These are phyloP conservation scores for Tenualosa ilisha DNA, from an alignment of 2,797 vertebrate species.

Conservation along the genomic window DNA sequence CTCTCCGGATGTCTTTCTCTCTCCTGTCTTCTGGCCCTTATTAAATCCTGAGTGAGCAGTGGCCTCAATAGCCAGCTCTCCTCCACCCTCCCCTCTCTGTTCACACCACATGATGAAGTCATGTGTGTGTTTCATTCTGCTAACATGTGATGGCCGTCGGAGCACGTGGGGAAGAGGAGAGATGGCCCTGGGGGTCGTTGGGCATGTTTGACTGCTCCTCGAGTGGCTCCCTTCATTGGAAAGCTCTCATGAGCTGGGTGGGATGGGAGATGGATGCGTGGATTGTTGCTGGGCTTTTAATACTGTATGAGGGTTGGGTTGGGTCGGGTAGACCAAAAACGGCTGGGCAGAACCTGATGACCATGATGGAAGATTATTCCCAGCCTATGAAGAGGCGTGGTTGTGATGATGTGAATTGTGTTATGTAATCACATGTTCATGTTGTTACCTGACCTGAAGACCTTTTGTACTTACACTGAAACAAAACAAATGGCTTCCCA, in stretches of 20 bases:
- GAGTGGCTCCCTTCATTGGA: neutral
- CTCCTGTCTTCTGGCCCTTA: conserved; percentile 4
- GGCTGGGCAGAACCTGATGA: neutral
- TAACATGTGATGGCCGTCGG: neutral
- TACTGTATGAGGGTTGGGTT: neutral
- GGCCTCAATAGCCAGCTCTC: neutral
- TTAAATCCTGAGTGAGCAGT: conserved; percentile 8
- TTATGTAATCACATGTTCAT: neutral
- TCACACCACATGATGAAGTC: neutral
- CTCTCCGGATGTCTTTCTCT: neutral
- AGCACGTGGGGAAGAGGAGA: neutral
- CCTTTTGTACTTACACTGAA: neutral
- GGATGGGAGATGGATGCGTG: neutral
- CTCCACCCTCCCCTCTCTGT: neutral
- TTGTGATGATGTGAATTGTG: neutral
- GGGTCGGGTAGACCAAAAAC: neutral
- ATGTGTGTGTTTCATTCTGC: neutral
- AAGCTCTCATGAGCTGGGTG: neutral
- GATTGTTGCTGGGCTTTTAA: neutral
- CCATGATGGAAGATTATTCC: neutral
- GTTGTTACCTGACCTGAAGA: neutral
- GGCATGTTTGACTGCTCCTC: neutral
- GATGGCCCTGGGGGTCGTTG: neutral
- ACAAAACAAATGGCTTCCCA: neutral
- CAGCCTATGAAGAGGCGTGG: neutral